These are phyloP conservation scores for Cyanoderma ruficeps DNA, from an alignment of 2,113 vertebrate genomes.

Conservation along the genomic window DNA sequence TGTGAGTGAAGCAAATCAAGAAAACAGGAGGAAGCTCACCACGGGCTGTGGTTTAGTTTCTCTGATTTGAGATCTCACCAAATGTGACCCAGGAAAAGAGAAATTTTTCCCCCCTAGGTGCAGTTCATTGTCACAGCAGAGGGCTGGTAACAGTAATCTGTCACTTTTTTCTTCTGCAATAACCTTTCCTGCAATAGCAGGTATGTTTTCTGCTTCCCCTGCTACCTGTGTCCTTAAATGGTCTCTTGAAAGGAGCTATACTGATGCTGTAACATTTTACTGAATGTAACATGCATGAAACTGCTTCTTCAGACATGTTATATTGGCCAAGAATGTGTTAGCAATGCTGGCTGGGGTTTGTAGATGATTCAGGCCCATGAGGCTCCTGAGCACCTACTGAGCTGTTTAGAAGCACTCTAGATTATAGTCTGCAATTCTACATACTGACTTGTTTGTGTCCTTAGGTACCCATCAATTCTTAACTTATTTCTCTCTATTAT, in stretches of 20 bases:
- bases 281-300: neutral
- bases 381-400: neutral
- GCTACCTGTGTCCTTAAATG: neutral
- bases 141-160: neutral
- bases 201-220: neutral
- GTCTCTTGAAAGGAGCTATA: neutral
- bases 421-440: neutral
- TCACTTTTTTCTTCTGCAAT: neutral
- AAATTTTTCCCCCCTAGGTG: neutral
- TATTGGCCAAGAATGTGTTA: neutral
- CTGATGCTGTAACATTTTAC: neutral
- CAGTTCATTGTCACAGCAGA: neutral
- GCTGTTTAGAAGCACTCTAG: neutral
- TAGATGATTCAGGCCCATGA: neutral
- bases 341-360: neutral
- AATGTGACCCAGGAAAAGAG: neutral
- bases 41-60: neutral
- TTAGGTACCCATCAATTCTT: neutral
- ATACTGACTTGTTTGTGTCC: neutral
- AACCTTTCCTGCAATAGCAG: neutral
- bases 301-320: neutral
- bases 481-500: neutral
- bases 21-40: neutral
- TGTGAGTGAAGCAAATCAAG: neutral
- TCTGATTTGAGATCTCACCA: neutral